Base-by-base conservation (phyloP, 1,140 invertebrate species). In the Melipona quadrifasciata region DNA sequence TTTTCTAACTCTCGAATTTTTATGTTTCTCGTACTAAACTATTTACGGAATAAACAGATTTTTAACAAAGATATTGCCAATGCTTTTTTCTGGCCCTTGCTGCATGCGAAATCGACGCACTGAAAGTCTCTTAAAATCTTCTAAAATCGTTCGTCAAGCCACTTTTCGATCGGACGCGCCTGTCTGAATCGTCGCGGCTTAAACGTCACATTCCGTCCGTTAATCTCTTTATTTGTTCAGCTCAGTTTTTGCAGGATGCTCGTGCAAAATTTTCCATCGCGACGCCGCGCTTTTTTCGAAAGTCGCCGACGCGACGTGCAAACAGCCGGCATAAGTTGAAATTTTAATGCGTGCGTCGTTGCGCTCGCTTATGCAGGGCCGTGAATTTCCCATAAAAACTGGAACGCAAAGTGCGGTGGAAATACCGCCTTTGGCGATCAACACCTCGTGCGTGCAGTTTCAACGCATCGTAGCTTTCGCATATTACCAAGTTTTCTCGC, bases 341-440 rank as follows among this genome's bases (percentile, higher is more conserved):
- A 80, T 80, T 80, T 71, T 58, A 80, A 80, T 71, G 58, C 53
- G 55, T 3, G 8, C 53, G 1, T 24, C 19, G 53, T 71, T 58
- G 27, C 53, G 24, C 39, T 51, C 67, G 1, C 34, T 80, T 71
- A 24, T 27, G 47, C 53, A 16, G 10, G 39, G 6, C 39, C 8
- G 39, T 47, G 71, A 80, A 79, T 68, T 55, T 31, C 21, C 31
- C 51, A 53, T 79, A 68, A 70, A 79, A 79, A 21, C 51, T 12
- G 14, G 65, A 5, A 58, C 24, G 47, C 39, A 17, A 39, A 71
- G 24, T 47, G 31, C 24, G 27, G 53, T 47, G 67, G 39, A 80
- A 80, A 80, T 80, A 71, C 67, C n/a, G n/a, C n/a, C 51, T 80
- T 51, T 14, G 8, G 34, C 53, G 78, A 80, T 80, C 78, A 71